These are phyloP conservation scores for Phacellophora camtschatica DNA, from an alignment of 30 jellyfish, hydroid and myxozoan species.

Conservation along the genomic window DNA sequence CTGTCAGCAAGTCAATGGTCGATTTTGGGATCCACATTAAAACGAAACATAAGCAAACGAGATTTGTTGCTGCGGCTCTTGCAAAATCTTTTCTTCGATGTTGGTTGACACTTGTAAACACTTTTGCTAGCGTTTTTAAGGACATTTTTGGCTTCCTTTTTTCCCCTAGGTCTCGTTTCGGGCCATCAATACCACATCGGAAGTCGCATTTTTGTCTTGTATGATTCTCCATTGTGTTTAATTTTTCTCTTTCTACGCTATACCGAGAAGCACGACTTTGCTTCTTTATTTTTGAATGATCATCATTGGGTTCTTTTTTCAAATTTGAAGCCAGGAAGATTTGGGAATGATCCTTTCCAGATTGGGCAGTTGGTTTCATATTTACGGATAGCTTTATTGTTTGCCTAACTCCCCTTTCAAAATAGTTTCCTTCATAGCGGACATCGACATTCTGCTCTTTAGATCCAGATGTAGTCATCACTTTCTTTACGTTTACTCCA, in stretches of 20 bases:
- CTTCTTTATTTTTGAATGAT: too few species aligned
- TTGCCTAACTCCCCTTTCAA: too few species aligned
- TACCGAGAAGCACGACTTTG: neutral
- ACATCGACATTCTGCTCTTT: too few species aligned
- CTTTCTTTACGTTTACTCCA: too few species aligned
- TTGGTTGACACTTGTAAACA: conserved; percentile 1
- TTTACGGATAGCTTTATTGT: too few species aligned
- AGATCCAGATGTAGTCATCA: too few species aligned
- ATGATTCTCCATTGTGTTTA: neutral
- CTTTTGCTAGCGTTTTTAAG: conserved; percentile 2
- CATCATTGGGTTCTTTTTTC: too few species aligned
- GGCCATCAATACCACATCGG: neutral
- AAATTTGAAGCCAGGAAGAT: too few species aligned
- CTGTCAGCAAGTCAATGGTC: conserved; percentile 51
- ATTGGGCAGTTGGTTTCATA: too few species aligned
- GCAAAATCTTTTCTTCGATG: conserved; percentile 30
- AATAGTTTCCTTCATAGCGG: too few species aligned
- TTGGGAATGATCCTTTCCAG: too few species aligned
- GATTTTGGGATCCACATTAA: conserved; percentile 71
- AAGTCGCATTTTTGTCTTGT: neutral
- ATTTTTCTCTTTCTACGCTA: neutral
- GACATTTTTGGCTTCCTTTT: neutral
- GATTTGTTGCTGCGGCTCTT: conserved; percentile 46
- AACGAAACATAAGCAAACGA: conserved; percentile 52
- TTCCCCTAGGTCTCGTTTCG: neutral